Evolutionary conservation across 2,113 vertebrate species (phyloP), one percentile per base, ranked within the genome.

Genomic region (Rhabdornis inornatus): DNA sequence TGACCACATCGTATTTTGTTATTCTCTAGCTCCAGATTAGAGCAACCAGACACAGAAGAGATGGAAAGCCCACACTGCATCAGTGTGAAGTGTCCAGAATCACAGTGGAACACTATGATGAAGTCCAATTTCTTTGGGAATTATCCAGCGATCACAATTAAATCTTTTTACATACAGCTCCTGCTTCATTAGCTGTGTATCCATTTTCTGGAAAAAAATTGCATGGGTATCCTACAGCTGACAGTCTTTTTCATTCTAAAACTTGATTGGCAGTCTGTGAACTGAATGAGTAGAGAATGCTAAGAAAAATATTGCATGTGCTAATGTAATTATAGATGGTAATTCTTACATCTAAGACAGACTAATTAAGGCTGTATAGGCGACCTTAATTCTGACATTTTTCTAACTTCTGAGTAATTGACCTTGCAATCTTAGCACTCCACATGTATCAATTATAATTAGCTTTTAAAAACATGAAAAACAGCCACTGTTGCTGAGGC

Each of bases 391-490:
- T 93, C 90, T 96, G 95, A 94, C 71, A 93, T 95, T 96, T 94
- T 94, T 95, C 79, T 95, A 93, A 96, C 83, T 83, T 94, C 88
- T 94, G 86, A 89, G 68, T 86, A 96, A 96, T 95, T 97, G 95
- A 96, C 96, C 96, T 94, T 94, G 63, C 90, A 96, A 88, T 90
- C 7, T 75, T 52, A 90, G 89, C 47, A 66, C 76, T 96, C 82
- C 63, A 89, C 55, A 66, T 90, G 50, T 77, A 97, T 94, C 90
- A 95, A 77, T 92, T 96, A 89, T 90, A 95, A 95, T 96, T 93
- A 94, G 64, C 76, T 93, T 81, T 80, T 83, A 89, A 95, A 95
- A 96, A 57, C 63, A 63, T 44, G 17, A 47, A 63, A 89, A 93
- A 87, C 69, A 7, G 3, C 2, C 49, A 15, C 72, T 89, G 79